Conservation (phyloP, 2,888 invertebrate genomes). For the Harpalus rubripes region DNA sequence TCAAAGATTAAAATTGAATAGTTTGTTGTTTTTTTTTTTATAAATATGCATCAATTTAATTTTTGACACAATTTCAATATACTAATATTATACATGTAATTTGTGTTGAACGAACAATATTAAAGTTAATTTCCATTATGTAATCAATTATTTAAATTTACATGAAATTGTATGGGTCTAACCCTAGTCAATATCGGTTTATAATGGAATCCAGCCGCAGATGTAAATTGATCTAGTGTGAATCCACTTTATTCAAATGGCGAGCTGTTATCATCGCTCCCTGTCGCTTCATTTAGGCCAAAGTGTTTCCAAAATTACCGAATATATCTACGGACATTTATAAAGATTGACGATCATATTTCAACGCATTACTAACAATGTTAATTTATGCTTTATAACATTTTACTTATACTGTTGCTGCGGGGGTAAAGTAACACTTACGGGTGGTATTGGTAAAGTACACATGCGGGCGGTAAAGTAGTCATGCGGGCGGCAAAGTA, state of each 20-base stretch:
- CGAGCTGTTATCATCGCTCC: not conserved
- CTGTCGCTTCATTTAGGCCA: not conserved
- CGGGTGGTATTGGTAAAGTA: too few species aligned
- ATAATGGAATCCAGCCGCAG: conserved; percentile 19
- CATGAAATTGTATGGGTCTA: conserved; percentile 1
- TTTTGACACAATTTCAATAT: not conserved
- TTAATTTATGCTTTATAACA: too few species aligned
- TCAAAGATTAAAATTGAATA: not conserved
- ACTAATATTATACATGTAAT: not conserved
- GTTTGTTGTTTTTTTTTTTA: not conserved
- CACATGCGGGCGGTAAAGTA: too few species aligned
- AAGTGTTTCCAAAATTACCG: not conserved
- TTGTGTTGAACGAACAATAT: not conserved
- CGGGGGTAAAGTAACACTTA: too few species aligned
- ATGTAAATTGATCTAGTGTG: conserved; percentile 26
- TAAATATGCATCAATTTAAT: not conserved
- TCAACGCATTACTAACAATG: not conserved
- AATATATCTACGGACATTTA: conserved; percentile 2
- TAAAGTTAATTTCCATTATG: not conserved
- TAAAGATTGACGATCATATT: not conserved
- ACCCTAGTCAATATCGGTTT: not conserved
- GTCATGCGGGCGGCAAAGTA: too few species aligned
- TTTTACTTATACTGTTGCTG: too few species aligned
- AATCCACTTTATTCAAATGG: conserved; percentile 18
- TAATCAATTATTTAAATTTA: conserved; percentile 19